Evolutionary conservation across 64 coral and sea anemone genomes (phyloP), one percentile per base, ranked within the genome.

Genomic region (Pocillopora damicornis): DNA sequence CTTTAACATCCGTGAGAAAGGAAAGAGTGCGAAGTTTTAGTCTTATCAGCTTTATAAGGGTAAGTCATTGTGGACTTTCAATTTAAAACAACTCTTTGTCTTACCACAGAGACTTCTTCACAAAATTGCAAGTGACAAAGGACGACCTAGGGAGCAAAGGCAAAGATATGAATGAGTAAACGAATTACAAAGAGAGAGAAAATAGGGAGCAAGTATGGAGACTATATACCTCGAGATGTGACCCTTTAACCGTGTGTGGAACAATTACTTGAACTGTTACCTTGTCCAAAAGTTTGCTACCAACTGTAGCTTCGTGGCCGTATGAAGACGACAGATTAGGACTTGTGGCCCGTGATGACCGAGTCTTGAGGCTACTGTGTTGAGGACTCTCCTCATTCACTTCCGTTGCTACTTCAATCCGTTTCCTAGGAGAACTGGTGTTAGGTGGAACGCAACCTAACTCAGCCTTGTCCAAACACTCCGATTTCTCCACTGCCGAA

Each of bases 231-330:
- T 51, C 42, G 3, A 51, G 42, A 51, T 4, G 42, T 51, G 42
- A 51, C 42, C 42, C 42, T 51, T 51, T 7, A 51, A 51, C 42
- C 7, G 42, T 51, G 42, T 0, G 42, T 51, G 42, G 42, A 2
- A 51, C 2, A 37, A 78, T 15, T 63, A 25, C 66, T n/a, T 61
- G 37, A 20, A n/a, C 87, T 4, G 42, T 0, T 90, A 96, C 94
- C 91, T 90, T 93, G 82, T 96, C 94, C 68, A 96, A 89, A 15
- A 91, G 75, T 63, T 92, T 90, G 56, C 93, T 96, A 30, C 94
- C 94, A 72, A 96, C 78, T 23, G 94, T 96, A 45, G 81, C 94
- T 22, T 96, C 94, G 26, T 89, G 76, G 75, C 83, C 88, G 58
- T 77, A 94, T 5, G 79, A 76, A 13, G 94, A 96, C n/a, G 94